phyloP scores from a whole-genome alignment of 2,797 vertebrate genomes.

The Cyprinodon diabolis region DNA sequence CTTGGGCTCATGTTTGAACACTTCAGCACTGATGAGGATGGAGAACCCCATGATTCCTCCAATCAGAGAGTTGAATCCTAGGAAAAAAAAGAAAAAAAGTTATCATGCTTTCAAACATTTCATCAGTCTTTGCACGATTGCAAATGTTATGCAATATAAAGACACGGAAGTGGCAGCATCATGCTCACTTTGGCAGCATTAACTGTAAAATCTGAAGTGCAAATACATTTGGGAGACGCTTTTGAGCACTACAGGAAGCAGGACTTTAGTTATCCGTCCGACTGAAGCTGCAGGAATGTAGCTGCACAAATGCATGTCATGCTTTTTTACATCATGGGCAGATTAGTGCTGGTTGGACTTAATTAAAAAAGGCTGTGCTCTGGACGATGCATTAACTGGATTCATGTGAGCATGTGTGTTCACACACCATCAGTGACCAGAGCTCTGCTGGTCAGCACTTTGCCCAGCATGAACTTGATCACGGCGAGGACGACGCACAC shows the following conservation, averaged over 20 bases:
- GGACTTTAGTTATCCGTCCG: too few species aligned
- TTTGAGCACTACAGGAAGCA: not conserved
- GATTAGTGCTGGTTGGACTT: not conserved
- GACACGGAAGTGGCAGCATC: too few species aligned
- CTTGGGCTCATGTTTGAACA: slow-evolving; percentile 90
- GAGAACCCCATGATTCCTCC: slow-evolving; percentile 98
- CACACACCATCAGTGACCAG: slow-evolving; percentile 93
- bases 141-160: too few species aligned
- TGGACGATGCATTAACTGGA: not conserved
- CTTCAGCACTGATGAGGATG: slow-evolving; percentile 95
- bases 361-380: not conserved
- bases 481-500: slow-evolving; percentile 87
- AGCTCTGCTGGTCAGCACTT: slow-evolving; percentile 93
- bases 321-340: too few species aligned
- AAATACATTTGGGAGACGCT: too few species aligned
- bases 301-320: not conserved
- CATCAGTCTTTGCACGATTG: too few species aligned
- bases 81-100: not conserved
- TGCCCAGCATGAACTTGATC: slow-evolving; percentile 94
- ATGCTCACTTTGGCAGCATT: too few species aligned
- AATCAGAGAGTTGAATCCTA: slow-evolving; percentile 97
- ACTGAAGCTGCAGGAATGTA: not conserved
- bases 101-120: too few species aligned
- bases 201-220: too few species aligned
- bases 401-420: too few species aligned